Evolutionary conservation across 1,140 invertebrate genomes (phyloP).

Genomic region (Polypedilum vanderplanki): DNA sequence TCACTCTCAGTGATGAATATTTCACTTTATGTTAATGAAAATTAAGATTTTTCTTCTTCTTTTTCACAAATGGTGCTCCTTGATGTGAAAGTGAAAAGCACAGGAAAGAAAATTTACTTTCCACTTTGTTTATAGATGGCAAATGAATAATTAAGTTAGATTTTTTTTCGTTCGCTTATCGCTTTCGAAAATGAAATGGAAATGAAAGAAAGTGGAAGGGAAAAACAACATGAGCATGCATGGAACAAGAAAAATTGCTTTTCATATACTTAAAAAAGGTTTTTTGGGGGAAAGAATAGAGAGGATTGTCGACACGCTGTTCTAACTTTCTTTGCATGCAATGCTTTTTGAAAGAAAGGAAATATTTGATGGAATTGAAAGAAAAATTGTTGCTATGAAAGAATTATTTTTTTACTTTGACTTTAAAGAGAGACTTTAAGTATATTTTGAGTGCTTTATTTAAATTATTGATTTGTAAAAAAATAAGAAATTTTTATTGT

Average conservation of each 20-base stretch:
- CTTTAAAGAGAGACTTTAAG: too few relatives aligned
- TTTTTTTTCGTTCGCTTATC: neutral
- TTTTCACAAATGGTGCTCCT: neutral
- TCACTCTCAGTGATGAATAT: neutral
- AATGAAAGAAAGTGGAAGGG: neutral
- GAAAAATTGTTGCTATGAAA: too few relatives aligned
- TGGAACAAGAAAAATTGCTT: neutral
- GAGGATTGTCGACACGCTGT: neutral
- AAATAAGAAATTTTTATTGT: too few relatives aligned
- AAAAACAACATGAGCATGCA: neutral
- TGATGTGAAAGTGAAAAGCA: neutral
- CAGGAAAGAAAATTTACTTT: neutral
- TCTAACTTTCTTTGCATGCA: neutral
- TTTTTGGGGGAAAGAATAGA: neutral
- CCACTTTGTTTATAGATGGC: slow-evolving; percentile 14
- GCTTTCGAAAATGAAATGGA: neutral
- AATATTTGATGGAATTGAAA: too few relatives aligned
- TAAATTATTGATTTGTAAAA: too few relatives aligned
- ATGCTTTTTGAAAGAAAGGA: too few relatives aligned
- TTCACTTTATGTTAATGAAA: slow-evolving; percentile 23
- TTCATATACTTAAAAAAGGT: neutral
- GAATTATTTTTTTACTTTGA: too few relatives aligned
- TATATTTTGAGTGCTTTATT: too few relatives aligned
- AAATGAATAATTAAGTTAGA: slow-evolving; percentile 26
- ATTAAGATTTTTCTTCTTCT: slow-evolving; percentile 25